Evolutionary conservation across 2,888 invertebrate genomes (phyloP).

Genomic region (Oxytorus armatus): DNA sequence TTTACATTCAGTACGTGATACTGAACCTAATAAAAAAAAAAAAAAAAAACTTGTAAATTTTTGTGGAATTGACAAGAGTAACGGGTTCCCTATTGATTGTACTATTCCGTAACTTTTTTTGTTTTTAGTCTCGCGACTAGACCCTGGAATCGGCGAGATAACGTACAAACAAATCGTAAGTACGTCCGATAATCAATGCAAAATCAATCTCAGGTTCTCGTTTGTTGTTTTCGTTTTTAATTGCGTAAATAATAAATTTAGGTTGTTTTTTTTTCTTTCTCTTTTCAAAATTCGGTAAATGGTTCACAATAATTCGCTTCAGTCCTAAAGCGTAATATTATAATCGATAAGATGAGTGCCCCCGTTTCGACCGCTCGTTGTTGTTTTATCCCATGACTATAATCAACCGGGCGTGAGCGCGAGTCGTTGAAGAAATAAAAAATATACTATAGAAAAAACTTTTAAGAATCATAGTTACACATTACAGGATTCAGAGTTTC

Average conservation of each 20-base stretch:
- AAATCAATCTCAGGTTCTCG: neutral
- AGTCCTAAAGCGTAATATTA: slow-evolving; percentile 52
- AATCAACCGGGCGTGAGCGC: slow-evolving; percentile 4
- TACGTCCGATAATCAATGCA: no score
- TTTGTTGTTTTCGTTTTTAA: slow-evolving; percentile 35
- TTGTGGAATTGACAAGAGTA: no score
- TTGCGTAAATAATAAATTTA: slow-evolving; percentile 52
- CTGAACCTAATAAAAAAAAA: no score
- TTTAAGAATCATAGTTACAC: slow-evolving; percentile 42
- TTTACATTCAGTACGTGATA: no score
- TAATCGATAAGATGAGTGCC: slow-evolving; percentile 8
- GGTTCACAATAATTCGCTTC: slow-evolving; percentile 57
- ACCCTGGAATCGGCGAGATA: no score
- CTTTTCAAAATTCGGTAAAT: slow-evolving; percentile 40
- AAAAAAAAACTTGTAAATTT: no score
- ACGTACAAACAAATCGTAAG: no score
- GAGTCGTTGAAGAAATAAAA: slow-evolving; percentile 17
- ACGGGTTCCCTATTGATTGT: no score
- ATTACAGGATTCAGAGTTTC: slow-evolving; percentile 16
- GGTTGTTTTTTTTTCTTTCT: no score
- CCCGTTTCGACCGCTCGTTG: neutral
- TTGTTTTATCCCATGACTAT: neutral
- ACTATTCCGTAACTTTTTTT: no score
- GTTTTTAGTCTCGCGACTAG: no score
- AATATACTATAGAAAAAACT: slow-evolving; percentile 1